Base-by-base conservation (phyloP, 2,113 vertebrate species). In the Esox niger region DNA sequence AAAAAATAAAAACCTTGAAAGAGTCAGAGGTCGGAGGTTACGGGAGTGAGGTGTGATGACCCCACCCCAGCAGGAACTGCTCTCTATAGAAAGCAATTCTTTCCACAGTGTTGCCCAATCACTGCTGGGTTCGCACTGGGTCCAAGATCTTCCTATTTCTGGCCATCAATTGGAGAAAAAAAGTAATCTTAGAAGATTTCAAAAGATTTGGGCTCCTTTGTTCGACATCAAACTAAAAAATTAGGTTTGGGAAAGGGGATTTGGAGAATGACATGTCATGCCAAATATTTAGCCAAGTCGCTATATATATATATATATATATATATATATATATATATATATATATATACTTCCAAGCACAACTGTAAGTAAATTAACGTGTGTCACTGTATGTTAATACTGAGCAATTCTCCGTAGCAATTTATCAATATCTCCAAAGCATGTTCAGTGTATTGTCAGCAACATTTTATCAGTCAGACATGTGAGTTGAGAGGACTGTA, bases 21-120 rank as follows among this genome's bases (percentile, higher is more conserved):
- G 69, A 78, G 79, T 81, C 65, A 75, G 74, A 79, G 85, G 80
- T 86, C 71, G 87, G 83, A 90, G 87, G 88, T 88, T 71, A 84
- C 4, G 27, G 82, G 79, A 81, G 79, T 69, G 74, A 88, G 83
- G 80, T 87, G 79, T 82, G 79, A 54, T 82, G 87, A 89, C 87
- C 88, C 74, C 57, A 62, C 65, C 76, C 35, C 87, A 87, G 85
- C 81, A 73, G 84, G 88, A 80, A 70, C 69, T 79, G 84, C 68
- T 80, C 68, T 74, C 84, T 75, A 80, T 88, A 79, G 82, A 90
- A 86, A 86, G 71, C 71, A 77, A 81, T 85, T 84, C 79, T 85
- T 89, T 86, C 79, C 76, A 55, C 73, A 75, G 73, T 70, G 73
- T 80, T 74, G 61, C 64, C 75, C 77, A 73, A 55, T 76, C 80